Base-by-base conservation (phyloP, 2,113 vertebrate species). In the Channa argus region DNA sequence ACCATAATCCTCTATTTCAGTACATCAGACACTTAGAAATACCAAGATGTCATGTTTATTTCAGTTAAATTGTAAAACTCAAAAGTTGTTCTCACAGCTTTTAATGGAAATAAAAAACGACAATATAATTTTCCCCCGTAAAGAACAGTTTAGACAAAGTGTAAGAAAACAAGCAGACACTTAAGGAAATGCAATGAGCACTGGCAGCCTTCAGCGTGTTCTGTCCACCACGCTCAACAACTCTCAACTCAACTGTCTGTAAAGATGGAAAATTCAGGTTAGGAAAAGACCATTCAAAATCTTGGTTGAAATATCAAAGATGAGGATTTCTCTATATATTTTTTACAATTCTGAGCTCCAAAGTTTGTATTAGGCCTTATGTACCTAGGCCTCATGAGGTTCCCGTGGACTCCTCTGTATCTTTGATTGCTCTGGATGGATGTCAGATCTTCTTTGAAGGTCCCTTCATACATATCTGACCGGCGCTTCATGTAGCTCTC, bases 391-490 rank as follows among this genome's bases (percentile, higher is more conserved):
- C 78, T 86, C 62, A 62, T 51, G 54, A 79, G 43, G 0, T 76
- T 58, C 49, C 78, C 71, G 0, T 77, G 90, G 45, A 73, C 66
- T 44, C 84, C 63, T 61, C 82, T 88, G 82, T 89, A 92, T 49
- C 84, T 89, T 59, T 85, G 90, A 45, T 94, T 71, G 11, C 91
- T 92, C 70, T 82, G 88, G 39, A 93, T 91, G 58, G 93, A 84
- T 8, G 91, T 92, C 0, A 94, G 89, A 59, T 92, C 90, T 68
- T 94, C 91, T 73, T 92, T 93, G 52, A 83, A 94, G 6, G 71
- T 93, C n/a, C 93, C 89, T 51, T 92, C 85, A 8, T 89, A 94
- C 61, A 94, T 74, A 59, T 89, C 88, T 2, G 92, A 88, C 65
- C 89, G 91, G 4, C 93, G 92, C 60, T 94, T 94, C 69, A 88